Conservation (phyloP, 2,113 vertebrate genomes). For the Pomatorhinus ruficollis region DNA sequence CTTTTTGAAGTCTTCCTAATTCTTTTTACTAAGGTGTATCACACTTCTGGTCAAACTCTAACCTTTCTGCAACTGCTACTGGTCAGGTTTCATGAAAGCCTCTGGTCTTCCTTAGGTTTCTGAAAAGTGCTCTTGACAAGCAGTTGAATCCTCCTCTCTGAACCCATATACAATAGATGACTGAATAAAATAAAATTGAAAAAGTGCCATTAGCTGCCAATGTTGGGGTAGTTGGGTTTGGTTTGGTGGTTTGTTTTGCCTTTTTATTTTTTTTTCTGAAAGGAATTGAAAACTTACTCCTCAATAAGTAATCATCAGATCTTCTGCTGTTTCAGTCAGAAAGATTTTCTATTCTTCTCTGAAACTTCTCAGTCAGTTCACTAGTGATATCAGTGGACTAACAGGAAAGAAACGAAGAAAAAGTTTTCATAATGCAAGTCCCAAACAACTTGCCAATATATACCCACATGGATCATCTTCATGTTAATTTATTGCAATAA, state of each 20-base stretch:
- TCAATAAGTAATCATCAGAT: neutral
- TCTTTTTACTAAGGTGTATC: neutral
- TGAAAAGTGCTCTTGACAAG: neutral
- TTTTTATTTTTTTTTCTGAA: neutral
- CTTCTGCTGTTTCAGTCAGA: neutral
- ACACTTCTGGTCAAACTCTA: neutral
- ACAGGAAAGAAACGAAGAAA: neutral
- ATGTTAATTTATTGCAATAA: neutral
- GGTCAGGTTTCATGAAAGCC: neutral
- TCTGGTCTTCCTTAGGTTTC: neutral
- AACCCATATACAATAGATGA: neutral
- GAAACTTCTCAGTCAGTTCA: neutral
- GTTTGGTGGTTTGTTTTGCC: fast-evolving
- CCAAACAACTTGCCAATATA: neutral
- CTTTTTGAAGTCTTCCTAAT: neutral
- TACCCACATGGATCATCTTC: neutral
- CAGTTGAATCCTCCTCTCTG: neutral
- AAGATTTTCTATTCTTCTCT: neutral
- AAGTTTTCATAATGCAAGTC: fast-evolving
- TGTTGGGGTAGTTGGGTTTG: neutral
- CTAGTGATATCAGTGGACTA: neutral
- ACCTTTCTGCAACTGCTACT: neutral
- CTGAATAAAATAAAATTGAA: neutral
- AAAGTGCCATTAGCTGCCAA: neutral
- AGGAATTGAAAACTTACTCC: neutral